Evolutionary conservation across 1,140 invertebrate genomes (phyloP).

Genomic region (Ylistrum balloti): DNA sequence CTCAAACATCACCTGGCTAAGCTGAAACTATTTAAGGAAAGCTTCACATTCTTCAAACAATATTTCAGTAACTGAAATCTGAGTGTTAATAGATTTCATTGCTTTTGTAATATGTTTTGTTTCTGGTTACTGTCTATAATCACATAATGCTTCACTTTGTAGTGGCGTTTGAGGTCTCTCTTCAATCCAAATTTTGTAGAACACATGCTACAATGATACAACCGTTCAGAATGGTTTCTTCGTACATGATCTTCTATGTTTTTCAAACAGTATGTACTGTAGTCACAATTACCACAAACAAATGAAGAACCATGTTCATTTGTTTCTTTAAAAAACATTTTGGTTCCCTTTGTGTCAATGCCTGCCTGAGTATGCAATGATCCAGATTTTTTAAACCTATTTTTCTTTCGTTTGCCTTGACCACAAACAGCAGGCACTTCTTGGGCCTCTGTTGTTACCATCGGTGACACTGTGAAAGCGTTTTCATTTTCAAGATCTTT

Average conservation of each 20-base stretch:
- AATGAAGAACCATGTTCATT: background rate
- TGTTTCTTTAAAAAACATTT: background rate
- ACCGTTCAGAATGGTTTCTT: background rate
- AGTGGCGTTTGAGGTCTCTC: slow-evolving; percentile 1
- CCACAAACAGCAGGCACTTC: background rate
- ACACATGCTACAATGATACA: background rate
- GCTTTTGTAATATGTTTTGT: too few species aligned
- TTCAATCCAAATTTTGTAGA: slow-evolving; percentile 25
- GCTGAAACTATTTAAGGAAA: too few species aligned
- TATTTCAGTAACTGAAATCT: too few species aligned
- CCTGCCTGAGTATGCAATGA: background rate
- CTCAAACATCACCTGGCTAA: too few species aligned
- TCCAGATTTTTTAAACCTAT: background rate
- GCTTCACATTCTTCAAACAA: too few species aligned
- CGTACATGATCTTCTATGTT: background rate
- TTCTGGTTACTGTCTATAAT: background rate
- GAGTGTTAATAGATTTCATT: too few species aligned
- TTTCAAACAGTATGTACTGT: background rate
- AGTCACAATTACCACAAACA: background rate
- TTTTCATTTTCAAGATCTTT: background rate
- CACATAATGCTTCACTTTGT: slow-evolving; percentile 17
- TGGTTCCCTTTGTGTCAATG: too few species aligned
- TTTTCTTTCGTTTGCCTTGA: background rate
- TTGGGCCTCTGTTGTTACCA: background rate
- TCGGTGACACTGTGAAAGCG: background rate